These are phyloP conservation scores for Garrulus glandarius DNA, from an alignment of 2,797 vertebrate species.

Conservation along the genomic window DNA sequence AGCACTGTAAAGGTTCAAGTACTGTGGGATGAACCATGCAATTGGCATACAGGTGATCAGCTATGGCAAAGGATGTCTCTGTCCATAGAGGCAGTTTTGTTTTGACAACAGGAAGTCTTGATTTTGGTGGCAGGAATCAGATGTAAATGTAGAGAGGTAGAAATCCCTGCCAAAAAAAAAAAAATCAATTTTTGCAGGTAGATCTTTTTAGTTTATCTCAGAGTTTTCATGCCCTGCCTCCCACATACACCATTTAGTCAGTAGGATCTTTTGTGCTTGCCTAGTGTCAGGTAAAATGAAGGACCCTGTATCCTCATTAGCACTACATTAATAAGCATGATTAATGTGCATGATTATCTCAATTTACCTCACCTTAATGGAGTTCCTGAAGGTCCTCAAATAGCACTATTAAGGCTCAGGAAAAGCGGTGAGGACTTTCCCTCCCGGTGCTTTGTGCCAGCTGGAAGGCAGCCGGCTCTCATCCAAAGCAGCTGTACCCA, in stretches of 20 bases:
- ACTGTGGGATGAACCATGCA: not conserved
- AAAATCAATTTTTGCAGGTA: not conserved
- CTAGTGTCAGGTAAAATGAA: not conserved
- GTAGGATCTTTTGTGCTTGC: not conserved
- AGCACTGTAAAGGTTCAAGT: not conserved
- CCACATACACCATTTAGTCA: not conserved
- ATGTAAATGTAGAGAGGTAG: not conserved
- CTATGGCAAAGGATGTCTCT: not conserved
- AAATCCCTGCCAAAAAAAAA: not conserved
- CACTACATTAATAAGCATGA: not conserved
- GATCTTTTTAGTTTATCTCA: not conserved
- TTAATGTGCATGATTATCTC: not conserved
- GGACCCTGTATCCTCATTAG: not conserved
- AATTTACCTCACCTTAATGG: constrained; percentile 17
- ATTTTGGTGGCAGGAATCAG: not conserved
- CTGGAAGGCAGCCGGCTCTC: not conserved
- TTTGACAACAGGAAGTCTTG: not conserved
- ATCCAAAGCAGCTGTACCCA: not conserved
- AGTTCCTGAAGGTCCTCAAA: not conserved
- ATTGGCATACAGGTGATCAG: not conserved
- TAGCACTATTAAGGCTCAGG: not conserved
- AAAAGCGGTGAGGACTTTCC: not conserved
- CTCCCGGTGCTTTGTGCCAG: not conserved
- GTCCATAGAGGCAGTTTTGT: not conserved
- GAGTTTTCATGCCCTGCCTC: not conserved